Conservation (phyloP, 2,888 invertebrate species). For the Aphidius colemani region DNA sequence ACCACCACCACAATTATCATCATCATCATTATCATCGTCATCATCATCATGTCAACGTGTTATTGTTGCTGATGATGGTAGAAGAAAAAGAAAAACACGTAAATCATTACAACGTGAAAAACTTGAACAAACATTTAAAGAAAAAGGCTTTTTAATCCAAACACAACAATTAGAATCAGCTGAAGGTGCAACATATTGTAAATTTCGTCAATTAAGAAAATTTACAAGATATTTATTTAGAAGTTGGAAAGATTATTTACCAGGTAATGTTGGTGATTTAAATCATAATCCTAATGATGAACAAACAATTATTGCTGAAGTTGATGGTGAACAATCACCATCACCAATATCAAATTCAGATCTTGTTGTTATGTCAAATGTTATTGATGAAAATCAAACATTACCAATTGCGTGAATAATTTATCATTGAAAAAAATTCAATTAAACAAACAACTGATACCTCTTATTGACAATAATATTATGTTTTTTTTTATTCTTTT, state of each 20-base stretch:
- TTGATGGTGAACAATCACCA: conserved; percentile 35
- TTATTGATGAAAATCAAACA: conserved; percentile 48
- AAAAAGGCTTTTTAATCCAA: conserved; percentile 90
- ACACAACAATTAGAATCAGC: conserved; percentile 92
- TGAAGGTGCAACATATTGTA: conserved; percentile 92
- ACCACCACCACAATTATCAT: conserved; percentile 40
- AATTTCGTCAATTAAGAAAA: conserved; percentile 86
- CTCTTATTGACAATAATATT: not conserved
- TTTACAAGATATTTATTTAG: conserved; percentile 89
- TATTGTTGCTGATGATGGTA: conserved; percentile 50
- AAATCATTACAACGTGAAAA: conserved; percentile 86
- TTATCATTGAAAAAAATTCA: conserved; percentile 10
- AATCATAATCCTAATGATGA: conserved; percentile 40
- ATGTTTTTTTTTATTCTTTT: no score
- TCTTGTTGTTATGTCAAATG: conserved; percentile 42
- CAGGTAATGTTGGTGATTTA: conserved; percentile 69
- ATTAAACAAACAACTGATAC: conserved; percentile 3
- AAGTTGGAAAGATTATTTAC: conserved; percentile 92
- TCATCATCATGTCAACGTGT: conserved; percentile 38
- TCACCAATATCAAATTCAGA: conserved; percentile 36
- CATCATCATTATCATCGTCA: no score
- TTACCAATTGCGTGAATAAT: conserved; percentile 46
- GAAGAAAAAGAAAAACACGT: conserved; percentile 75
- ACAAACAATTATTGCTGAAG: conserved; percentile 39
- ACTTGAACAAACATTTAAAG: conserved; percentile 88